phyloP scores from a whole-genome alignment of 2,797 vertebrate genomes.

The Falco berigora region DNA sequence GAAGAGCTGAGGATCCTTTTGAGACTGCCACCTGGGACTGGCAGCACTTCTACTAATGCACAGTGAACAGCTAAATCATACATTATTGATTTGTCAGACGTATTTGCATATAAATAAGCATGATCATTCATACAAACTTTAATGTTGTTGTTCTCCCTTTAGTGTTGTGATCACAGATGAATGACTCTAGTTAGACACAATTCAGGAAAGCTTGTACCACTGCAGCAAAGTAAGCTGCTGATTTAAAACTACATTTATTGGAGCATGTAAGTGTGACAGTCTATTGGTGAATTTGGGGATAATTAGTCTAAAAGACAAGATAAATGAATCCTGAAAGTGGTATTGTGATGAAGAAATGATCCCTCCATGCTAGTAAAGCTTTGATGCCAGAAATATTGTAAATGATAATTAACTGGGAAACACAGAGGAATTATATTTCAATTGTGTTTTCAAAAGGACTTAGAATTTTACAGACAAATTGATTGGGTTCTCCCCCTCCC shows the following conservation, averaged over 20 bases:
- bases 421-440: constrained; percentile 73
- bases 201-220: constrained; percentile 69
- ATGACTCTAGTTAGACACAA: constrained; percentile 79
- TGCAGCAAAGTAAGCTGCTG: constrained; percentile 73
- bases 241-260: constrained; percentile 87
- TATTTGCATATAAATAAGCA: constrained; percentile 84
- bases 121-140: constrained; percentile 78
- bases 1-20: constrained; percentile 40
- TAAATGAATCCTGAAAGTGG: constrained; percentile 89
- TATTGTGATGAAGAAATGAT: constrained; percentile 75
- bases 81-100: constrained; percentile 82
- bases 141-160: constrained; percentile 74
- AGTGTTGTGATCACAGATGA: constrained; percentile 78
- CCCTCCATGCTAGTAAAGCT: constrained; percentile 67
- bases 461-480: constrained; percentile 84
- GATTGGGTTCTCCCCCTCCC: constrained; percentile 80
- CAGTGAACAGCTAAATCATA: constrained; percentile 77
- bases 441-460: constrained; percentile 78
- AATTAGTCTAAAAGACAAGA: constrained; percentile 98
- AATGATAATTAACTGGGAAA: constrained; percentile 89
- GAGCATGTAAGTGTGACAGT: constrained; percentile 86
- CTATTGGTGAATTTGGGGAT: constrained; percentile 80
- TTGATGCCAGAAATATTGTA: constrained; percentile 75
- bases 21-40: constrained; percentile 58
- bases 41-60: constrained; percentile 60